These are phyloP conservation scores for Cheilosia grossa DNA, from an alignment of 2,888 invertebrate genomes.

Conservation along the genomic window DNA sequence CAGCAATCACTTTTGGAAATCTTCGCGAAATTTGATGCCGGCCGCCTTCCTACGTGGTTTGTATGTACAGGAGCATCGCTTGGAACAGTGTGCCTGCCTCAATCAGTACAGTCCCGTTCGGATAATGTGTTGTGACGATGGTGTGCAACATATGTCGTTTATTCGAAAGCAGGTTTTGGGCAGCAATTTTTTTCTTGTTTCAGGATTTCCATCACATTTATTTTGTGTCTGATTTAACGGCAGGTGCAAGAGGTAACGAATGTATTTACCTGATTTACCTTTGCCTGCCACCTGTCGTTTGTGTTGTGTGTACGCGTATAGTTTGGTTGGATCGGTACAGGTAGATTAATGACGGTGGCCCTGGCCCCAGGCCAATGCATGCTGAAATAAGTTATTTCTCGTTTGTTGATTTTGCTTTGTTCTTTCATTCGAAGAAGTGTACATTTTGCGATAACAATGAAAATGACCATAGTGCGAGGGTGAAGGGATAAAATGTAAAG, in stretches of 20 bases:
- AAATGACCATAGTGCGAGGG: slow-evolving; percentile 20
- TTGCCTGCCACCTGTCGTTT: slow-evolving; percentile 66
- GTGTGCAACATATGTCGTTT: slow-evolving; percentile 62
- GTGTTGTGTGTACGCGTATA: slow-evolving; percentile 9
- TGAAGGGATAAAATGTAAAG: neutral
- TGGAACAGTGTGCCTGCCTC: neutral
- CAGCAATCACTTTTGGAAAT: slow-evolving; percentile 49
- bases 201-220: slow-evolving; percentile 41
- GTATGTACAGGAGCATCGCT: slow-evolving; percentile 4
- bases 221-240: slow-evolving; percentile 56
- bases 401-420: slow-evolving; percentile 33
- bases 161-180: slow-evolving; percentile 44
- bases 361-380: slow-evolving; percentile 7
- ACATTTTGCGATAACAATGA: slow-evolving; percentile 14
- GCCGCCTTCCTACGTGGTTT: slow-evolving; percentile 9
- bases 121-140: neutral
- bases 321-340: slow-evolving; percentile 35
- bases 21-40: slow-evolving; percentile 57
- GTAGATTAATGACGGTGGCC: slow-evolving; percentile 29
- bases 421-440: slow-evolving; percentile 2
- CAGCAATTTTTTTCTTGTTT: slow-evolving; percentile 15
- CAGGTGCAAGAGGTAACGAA: slow-evolving; percentile 66
- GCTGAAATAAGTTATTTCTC: slow-evolving; percentile 21
- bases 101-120: slow-evolving; percentile 53
- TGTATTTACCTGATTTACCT: slow-evolving; percentile 57